A percentile compares a stretch with the other conserved stretches of the same genome.
These are phyloP conservation scores for Drosophila triauraria DNA, from an alignment of 1,140 invertebrate species.

Conservation along the genomic window DNA sequence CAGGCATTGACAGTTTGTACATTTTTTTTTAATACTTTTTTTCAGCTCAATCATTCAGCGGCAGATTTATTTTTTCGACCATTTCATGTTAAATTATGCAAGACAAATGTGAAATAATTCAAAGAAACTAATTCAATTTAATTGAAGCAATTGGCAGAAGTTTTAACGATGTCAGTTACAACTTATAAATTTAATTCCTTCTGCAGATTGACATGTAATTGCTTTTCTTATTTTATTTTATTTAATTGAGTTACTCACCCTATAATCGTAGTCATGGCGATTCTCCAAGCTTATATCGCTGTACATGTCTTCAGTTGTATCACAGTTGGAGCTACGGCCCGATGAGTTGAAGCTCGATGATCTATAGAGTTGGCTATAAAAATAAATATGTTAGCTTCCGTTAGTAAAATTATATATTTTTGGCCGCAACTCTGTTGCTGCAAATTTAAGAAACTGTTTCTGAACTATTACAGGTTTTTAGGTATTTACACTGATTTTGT, in stretches of 20 bases:
- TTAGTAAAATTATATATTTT: background rate
- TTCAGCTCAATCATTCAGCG: constrained; percentile 45
- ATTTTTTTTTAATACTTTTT: constrained; percentile 4
- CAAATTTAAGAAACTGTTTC: too few relatives aligned
- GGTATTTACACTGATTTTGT: too few relatives aligned
- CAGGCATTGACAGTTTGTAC: constrained; percentile 49
- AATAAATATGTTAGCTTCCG: background rate
- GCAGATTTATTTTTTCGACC: constrained; percentile 21
- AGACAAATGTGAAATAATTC: constrained; percentile 18
- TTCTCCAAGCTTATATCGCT: constrained; percentile 96
- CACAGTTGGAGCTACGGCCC: constrained; percentile 94
- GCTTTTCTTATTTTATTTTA: background rate
- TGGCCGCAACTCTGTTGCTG: too few relatives aligned
- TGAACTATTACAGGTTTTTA: too few relatives aligned
- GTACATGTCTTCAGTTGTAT: constrained; percentile 96
- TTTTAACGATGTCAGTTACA: background rate
- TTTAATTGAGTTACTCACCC: constrained; percentile 87
- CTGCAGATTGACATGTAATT: background rate
- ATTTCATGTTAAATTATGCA: constrained; percentile 23
- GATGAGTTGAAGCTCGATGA: constrained; percentile 96
- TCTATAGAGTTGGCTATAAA: constrained; percentile 92
- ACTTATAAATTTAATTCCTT: background rate
- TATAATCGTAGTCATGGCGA: constrained; percentile 95
- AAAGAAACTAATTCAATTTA: constrained; percentile 1
- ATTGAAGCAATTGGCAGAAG: background rate